Percentiles rank a stretch among this genome's conserved stretches.
Conservation (phyloP, 2,797 vertebrate species). For the Alcedo atthis region DNA sequence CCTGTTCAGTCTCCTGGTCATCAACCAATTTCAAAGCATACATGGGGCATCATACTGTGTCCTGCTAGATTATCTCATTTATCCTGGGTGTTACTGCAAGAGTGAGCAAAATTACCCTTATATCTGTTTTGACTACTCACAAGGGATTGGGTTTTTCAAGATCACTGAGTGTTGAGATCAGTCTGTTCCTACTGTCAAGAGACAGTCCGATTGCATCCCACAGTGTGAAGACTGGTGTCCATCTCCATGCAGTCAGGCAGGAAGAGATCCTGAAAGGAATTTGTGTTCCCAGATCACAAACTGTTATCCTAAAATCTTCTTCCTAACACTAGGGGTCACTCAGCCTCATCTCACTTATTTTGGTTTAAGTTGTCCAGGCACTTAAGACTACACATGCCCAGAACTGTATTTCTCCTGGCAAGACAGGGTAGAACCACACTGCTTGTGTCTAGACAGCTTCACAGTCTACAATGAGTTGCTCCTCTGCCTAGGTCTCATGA, state of each 20-base stretch:
- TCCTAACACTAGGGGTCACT: not conserved
- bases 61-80: not conserved
- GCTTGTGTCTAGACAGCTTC: slow-evolving; percentile 7
- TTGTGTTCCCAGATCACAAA: not conserved
- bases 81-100: not conserved
- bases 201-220: accelerated
- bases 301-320: not conserved
- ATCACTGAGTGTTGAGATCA: not conserved
- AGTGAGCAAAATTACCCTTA: accelerated
- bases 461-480: not conserved
- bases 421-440: not conserved
- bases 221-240: not conserved
- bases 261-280: not conserved
- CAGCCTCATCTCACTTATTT: not conserved
- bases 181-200: not conserved
- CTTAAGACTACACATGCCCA: not conserved
- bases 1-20: not conserved
- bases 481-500: not conserved
- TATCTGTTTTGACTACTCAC: not conserved
- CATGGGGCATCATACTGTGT: not conserved
- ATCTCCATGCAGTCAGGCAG: not conserved
- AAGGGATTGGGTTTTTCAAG: not conserved
- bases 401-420: not conserved
- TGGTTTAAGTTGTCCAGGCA: not conserved
- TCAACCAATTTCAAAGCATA: not conserved